These are phyloP conservation scores for Protobothrops flavoviridis DNA, from an alignment of 2,113 vertebrate species.

Conservation along the genomic window DNA sequence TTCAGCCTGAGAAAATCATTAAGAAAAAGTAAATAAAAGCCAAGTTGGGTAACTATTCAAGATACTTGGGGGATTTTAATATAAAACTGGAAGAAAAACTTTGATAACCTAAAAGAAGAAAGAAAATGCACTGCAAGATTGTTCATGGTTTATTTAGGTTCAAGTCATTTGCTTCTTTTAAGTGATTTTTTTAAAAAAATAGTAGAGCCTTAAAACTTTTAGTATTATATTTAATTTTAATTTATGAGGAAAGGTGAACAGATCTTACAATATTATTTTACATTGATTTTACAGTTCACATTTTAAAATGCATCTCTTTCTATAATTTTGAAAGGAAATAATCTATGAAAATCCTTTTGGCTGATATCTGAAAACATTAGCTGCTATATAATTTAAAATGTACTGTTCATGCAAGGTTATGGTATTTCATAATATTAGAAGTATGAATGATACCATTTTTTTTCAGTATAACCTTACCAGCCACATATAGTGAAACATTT, in stretches of 20 bases:
- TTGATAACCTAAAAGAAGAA: slow-evolving; percentile 10
- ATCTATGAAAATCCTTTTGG: neutral
- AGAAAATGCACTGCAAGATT: neutral
- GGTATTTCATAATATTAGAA: neutral
- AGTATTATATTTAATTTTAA: neutral
- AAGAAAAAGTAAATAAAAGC: slow-evolving; percentile 29
- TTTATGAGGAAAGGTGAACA: neutral
- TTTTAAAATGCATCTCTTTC: neutral
- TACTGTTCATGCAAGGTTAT: neutral
- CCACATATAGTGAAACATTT: neutral
- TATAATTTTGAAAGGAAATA: neutral
- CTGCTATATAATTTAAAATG: neutral
- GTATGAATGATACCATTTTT: neutral
- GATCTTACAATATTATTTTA: neutral
- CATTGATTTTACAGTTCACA: neutral
- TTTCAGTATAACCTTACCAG: neutral
- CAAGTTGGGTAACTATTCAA: slow-evolving; percentile 20
- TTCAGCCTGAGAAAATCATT: slow-evolving; percentile 26
- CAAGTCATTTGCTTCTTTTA: neutral
- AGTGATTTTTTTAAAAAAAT: neutral
- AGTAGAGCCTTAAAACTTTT: neutral
- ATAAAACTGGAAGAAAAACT: slow-evolving; percentile 36
- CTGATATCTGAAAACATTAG: neutral
- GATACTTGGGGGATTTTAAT: slow-evolving; percentile 31
- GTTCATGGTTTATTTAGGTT: neutral